Evolutionary conservation across 2,888 invertebrate species (phyloP), one percentile per base, ranked within the genome.

Genomic region (Noctua janthina): DNA sequence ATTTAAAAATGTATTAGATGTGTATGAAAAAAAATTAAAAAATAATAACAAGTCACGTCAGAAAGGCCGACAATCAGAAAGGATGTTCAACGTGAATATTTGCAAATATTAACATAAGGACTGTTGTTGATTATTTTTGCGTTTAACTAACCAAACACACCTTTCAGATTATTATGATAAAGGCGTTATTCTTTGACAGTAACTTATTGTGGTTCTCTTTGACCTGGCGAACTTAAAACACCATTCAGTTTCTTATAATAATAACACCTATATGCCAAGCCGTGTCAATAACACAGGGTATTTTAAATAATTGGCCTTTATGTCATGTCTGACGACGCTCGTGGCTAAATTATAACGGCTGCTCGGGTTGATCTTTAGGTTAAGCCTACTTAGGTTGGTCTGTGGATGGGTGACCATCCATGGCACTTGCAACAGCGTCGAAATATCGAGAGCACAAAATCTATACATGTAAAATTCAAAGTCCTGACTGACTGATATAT

Each of bases 161-260:
- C n/a, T n/a, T 62, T 69, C 17, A 1, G 0, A 17, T 54, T 76
- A 76, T 64, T 64, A 62, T 67, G 17, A 11, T 54, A 20, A n/a
- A 11, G 2, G 10, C 74, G 82, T 80, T 76, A 80, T 82, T 23
- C 59, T 39, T 56, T 54, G 77, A 81, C 81, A 81, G 83, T 81
- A 83, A 83, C 35, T 76, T 62, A 77, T 81, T 83, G 69, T 81
- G 15, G 10, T 8, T 10, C 10, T 17, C 29, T 15, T 15, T 39
- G 29, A 69, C 46, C 81, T 62, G 46, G 0, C 39, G 62, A 46
- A 77, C 17, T 76, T 69, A 46, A n/a, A 80, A 83, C 59, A 81
- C 0, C 46, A 76, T 83, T 83, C 69, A 69, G 2, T 7, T 17
- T 39, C 23, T n/a, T 76, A 15, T 46, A 64, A 79, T 54, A 73